Percentiles rank a stretch among this genome's conserved stretches.
These are phyloP conservation scores for Scaptomyza polygonia DNA, from an alignment of 2,888 invertebrate genomes.

Conservation along the genomic window DNA sequence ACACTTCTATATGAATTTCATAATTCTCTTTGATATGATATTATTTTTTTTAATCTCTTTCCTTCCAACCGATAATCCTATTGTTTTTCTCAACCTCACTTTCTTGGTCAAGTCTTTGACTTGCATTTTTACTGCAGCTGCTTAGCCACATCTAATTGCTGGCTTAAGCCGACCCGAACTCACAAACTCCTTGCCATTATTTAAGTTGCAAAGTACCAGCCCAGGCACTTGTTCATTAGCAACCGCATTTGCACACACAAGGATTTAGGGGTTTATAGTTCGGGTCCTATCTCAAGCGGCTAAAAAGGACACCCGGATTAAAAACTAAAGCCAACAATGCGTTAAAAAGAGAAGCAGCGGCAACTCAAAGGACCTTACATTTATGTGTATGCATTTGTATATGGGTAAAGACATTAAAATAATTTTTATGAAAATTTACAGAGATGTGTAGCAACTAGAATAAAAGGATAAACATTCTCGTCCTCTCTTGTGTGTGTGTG, in stretches of 20 bases:
- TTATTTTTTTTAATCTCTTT: not conserved
- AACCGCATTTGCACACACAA: slow-evolving; percentile 29
- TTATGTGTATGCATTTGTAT: slow-evolving; percentile 30
- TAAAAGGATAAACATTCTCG: slow-evolving; percentile 25
- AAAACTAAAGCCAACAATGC: slow-evolving; percentile 54
- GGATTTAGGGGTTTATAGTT: slow-evolving; percentile 21
- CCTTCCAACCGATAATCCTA: not conserved
- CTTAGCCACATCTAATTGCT: slow-evolving; percentile 36
- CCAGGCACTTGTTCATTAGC: slow-evolving; percentile 60
- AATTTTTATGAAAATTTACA: slow-evolving; percentile 70
- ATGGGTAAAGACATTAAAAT: slow-evolving; percentile 57
- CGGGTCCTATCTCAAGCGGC: slow-evolving; percentile 58
- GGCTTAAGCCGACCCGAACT: slow-evolving; percentile 17
- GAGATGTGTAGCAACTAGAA: slow-evolving; percentile 35
- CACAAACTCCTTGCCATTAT: slow-evolving; percentile 1
- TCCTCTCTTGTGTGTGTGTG: slow-evolving; percentile 18
- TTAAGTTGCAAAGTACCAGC: slow-evolving; percentile 6
- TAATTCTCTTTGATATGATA: too few relatives aligned
- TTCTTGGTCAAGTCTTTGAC: too few relatives aligned
- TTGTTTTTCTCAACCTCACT: too few relatives aligned
- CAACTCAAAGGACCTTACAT: slow-evolving; percentile 40
- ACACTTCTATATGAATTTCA: too few relatives aligned
- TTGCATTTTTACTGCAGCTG: slow-evolving; percentile 22
- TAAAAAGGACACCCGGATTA: slow-evolving; percentile 46
- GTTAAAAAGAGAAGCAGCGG: slow-evolving; percentile 36